Evolutionary conservation across 1,140 invertebrate species (phyloP).

Genomic region (Caenorhabditis inopinata): DNA sequence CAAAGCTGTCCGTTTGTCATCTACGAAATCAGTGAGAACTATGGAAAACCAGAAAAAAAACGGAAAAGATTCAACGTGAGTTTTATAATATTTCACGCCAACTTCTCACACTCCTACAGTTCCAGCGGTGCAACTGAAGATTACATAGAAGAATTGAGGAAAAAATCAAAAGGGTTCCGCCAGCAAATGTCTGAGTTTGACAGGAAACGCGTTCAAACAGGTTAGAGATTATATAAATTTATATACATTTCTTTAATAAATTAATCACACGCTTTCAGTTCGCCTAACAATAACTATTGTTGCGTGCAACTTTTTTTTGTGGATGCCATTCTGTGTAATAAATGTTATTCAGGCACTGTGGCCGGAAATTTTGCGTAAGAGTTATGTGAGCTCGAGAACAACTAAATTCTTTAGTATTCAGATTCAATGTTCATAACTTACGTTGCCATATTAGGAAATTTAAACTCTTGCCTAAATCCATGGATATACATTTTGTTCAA

Average conservation of each 20-base stretch:
- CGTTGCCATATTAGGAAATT: slow-evolving; percentile 74
- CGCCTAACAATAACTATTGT: slow-evolving; percentile 78
- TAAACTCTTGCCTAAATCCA: slow-evolving; percentile 79
- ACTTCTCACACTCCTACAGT: background rate
- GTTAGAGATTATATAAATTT: background rate
- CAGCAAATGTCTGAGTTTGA: slow-evolving; percentile 60
- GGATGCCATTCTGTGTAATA: slow-evolving; percentile 74
- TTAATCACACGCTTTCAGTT: too few species aligned
- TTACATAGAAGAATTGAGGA: slow-evolving; percentile 56
- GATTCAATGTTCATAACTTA: slow-evolving; percentile 73
- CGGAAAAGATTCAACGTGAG: background rate
- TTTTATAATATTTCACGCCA: background rate
- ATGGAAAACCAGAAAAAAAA: background rate
- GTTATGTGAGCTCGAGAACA: background rate
- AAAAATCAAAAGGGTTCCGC: slow-evolving; percentile 53
- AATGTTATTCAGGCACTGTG: slow-evolving; percentile 67
- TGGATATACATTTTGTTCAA: slow-evolving; percentile 80
- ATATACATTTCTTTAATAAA: background rate
- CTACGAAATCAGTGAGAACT: slow-evolving; percentile 11
- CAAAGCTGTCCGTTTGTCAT: slow-evolving; percentile 52
- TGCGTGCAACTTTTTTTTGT: slow-evolving; percentile 75
- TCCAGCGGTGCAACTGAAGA: slow-evolving; percentile 45
- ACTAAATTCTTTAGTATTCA: slow-evolving; percentile 55
- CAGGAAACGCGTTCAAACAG: slow-evolving; percentile 71
- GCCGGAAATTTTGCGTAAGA: slow-evolving; percentile 52